phyloP scores from a whole-genome alignment of 2,797 vertebrate genomes.

The Salarias fasciatus region DNA sequence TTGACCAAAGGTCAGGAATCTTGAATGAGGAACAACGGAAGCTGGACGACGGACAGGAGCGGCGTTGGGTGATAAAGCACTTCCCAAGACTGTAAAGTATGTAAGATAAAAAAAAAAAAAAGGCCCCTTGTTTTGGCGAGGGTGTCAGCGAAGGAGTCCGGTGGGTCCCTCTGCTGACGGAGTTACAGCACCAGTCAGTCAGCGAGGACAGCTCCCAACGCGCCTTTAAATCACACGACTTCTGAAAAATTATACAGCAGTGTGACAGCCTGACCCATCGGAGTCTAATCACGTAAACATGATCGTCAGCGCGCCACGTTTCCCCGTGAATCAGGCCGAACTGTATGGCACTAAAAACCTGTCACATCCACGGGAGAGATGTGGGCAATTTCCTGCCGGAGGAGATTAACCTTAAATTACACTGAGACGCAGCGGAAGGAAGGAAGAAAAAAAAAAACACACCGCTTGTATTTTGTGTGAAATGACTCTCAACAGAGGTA shows the following conservation, averaged over 20 bases:
- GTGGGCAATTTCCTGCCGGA: conserved; percentile 61
- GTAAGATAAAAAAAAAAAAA: conserved; percentile 35
- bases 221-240: conserved; percentile 42
- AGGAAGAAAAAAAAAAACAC: conserved; percentile 23
- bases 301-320: conserved; percentile 44
- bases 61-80: conserved; percentile 44
- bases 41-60: conserved; percentile 36
- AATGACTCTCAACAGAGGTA: conserved; percentile 42
- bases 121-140: conserved; percentile 8
- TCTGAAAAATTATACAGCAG: conserved; percentile 60
- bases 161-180: conserved; percentile 26
- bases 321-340: conserved; percentile 58
- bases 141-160: conserved; percentile 15
- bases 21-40: conserved; percentile 27
- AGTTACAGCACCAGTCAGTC: conserved; percentile 43
- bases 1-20: conserved; percentile 48
- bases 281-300: conserved; percentile 67
- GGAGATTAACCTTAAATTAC: conserved; percentile 65
- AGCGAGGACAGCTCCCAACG: conserved; percentile 49
- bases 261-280: conserved; percentile 57
- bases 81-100: conserved; percentile 49
- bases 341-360: conserved; percentile 64
- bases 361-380: conserved; percentile 55
- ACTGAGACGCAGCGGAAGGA: conserved; percentile 35
- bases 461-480: conserved; percentile 42